Evolutionary conservation across 2,797 vertebrate species (phyloP).

Genomic region (Oophaga sylvatica): DNA sequence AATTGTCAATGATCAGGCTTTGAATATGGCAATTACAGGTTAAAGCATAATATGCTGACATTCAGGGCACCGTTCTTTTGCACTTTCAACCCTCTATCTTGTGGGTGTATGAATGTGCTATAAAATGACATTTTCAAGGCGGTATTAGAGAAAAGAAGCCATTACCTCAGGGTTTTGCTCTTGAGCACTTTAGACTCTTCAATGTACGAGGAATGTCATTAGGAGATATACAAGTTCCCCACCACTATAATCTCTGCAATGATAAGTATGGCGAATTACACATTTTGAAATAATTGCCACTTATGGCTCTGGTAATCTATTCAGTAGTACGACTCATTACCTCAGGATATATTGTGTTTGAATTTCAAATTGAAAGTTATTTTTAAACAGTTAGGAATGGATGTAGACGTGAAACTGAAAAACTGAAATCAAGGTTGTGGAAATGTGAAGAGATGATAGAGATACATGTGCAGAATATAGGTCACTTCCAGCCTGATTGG

Average conservation of each 20-base stretch:
- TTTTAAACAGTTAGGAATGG: conserved; percentile 17
- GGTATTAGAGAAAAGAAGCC: conserved; percentile 26
- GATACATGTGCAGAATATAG: conserved; percentile 10
- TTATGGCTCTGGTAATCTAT: conserved; percentile 28
- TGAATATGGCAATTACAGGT: conserved; percentile 46
- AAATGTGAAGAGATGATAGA: background rate
- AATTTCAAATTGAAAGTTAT: conserved; percentile 33
- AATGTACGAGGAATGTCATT: conserved; percentile 31
- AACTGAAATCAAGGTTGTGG: background rate
- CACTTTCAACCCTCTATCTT: conserved; percentile 31
- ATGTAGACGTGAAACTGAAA: background rate
- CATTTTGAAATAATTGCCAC: conserved; percentile 52
- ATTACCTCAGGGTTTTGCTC: conserved; percentile 36
- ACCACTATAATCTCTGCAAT: conserved; percentile 30
- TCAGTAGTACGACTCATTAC: conserved; percentile 29
- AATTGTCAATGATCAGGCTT: conserved; percentile 20
- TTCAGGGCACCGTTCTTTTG: conserved; percentile 32
- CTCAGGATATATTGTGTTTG: conserved; percentile 25
- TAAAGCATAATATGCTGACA: conserved; percentile 28
- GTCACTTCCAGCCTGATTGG: background rate
- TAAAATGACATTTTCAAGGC: conserved; percentile 31
- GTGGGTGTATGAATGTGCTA: conserved; percentile 13
- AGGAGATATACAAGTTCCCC: conserved; percentile 27
- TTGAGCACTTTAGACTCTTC: conserved; percentile 47
- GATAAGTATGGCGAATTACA: conserved; percentile 43